Evolutionary conservation across 30 jellyfish, hydroid and myxozoan genomes (phyloP).

Genomic region (Hydra vulgaris): DNA sequence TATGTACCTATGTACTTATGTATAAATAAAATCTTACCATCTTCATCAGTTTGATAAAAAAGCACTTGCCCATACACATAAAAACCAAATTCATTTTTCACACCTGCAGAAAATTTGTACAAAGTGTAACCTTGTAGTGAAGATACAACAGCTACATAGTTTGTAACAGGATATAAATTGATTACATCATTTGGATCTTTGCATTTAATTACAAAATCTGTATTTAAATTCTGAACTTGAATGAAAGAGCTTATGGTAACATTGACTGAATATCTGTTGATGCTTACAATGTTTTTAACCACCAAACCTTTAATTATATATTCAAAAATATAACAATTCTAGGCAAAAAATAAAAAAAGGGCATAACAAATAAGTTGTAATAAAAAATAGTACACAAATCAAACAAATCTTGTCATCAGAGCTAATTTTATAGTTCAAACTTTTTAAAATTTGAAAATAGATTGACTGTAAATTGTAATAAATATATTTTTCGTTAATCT

Average conservation of each 20-base stretch:
- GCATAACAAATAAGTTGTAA: too few relatives aligned
- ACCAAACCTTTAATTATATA: too few relatives aligned
- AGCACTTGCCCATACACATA: background rate
- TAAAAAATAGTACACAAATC: too few relatives aligned
- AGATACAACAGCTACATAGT: background rate
- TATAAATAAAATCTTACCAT: background rate
- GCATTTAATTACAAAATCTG: background rate
- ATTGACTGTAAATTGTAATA: too few relatives aligned
- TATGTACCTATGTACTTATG: too few relatives aligned
- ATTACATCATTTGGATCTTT: background rate
- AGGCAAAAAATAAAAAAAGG: too few relatives aligned
- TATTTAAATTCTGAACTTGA: background rate
- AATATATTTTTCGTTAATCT: too few relatives aligned
- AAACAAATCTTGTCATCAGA: too few relatives aligned
- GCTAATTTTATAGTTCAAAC: too few relatives aligned
- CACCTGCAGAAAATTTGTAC: background rate
- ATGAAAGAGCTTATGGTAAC: background rate
- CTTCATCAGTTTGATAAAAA: background rate
- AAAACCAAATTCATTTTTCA: background rate
- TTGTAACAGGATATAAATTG: background rate
- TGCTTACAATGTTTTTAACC: background rate
- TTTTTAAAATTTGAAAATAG: too few relatives aligned
- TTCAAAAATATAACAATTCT: too few relatives aligned
- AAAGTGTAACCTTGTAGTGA: background rate
- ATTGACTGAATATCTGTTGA: background rate